Evolutionary conservation across 2,888 invertebrate genomes (phyloP).

Genomic region (Diplolepis rosae): DNA sequence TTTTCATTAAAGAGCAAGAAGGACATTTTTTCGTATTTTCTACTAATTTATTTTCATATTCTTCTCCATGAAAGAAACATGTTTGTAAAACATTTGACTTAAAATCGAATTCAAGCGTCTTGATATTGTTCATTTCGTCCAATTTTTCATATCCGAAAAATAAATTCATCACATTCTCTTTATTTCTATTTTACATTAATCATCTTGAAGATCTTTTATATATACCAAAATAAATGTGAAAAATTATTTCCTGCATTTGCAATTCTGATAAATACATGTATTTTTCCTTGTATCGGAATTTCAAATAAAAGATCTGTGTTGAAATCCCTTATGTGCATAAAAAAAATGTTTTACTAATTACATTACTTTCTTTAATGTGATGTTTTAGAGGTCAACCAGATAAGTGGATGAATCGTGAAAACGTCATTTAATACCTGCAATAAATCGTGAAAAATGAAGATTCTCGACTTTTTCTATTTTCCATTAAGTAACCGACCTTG

Average conservation of each 20-base stretch:
- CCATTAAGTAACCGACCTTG: constrained; percentile 27
- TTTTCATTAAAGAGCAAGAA: not conserved
- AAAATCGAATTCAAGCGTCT: constrained; percentile 59
- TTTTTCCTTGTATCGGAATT: not conserved
- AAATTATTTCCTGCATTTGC: too few relatives aligned
- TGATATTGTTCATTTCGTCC: constrained; percentile 46
- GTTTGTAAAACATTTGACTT: constrained; percentile 65
- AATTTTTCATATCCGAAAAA: not conserved
- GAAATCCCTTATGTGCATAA: not conserved
- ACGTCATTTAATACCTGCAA: not conserved
- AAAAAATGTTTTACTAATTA: constrained; percentile 17
- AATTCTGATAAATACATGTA: too few relatives aligned
- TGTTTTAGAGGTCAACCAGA: constrained; percentile 29
- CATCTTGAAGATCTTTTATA: too few relatives aligned
- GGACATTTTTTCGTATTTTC: not conserved
- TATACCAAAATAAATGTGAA: too few relatives aligned
- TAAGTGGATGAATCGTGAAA: not conserved
- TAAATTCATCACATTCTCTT: not conserved
- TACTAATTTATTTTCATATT: not conserved
- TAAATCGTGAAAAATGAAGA: constrained; percentile 27
- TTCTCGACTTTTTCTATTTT: constrained; percentile 14
- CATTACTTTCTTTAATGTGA: constrained; percentile 9
- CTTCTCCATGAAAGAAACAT: not conserved
- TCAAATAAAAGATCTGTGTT: not conserved
- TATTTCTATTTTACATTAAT: not conserved